phyloP scores from a whole-genome alignment of 1,140 invertebrate species.

The Muscidifurax raptorellus region DNA sequence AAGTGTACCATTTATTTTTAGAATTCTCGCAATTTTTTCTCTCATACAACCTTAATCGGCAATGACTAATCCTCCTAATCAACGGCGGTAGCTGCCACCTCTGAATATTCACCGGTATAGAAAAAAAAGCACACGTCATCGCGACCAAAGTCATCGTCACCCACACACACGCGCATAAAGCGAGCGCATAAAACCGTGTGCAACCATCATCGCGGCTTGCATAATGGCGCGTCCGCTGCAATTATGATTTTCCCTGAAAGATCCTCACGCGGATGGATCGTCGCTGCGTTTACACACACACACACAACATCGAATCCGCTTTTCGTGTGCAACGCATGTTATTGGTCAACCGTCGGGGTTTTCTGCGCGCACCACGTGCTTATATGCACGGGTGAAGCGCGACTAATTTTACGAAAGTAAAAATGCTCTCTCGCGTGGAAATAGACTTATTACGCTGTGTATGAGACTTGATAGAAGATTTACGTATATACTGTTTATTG shows the following conservation, averaged over 20 bases:
- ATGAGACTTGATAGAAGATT: no score
- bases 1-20: neutral
- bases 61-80: neutral
- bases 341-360: neutral
- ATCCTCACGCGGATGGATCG: neutral
- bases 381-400: neutral
- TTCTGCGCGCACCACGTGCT: neutral
- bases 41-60: neutral
- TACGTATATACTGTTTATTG: no score
- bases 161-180: neutral
- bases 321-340: neutral
- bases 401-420: neutral
- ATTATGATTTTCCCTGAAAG: neutral
- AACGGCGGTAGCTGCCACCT: no score
- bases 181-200: neutral
- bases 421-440: neutral
- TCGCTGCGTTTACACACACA: neutral
- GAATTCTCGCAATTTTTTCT: neutral
- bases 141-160: neutral
- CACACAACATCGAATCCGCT: no score
- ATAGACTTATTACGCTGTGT: neutral
- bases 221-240: neutral
- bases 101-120: neutral
- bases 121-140: no score
- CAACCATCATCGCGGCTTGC: neutral